Base-by-base conservation (phyloP, 2,888 invertebrate genomes). In the Zeuzera pyrina region DNA sequence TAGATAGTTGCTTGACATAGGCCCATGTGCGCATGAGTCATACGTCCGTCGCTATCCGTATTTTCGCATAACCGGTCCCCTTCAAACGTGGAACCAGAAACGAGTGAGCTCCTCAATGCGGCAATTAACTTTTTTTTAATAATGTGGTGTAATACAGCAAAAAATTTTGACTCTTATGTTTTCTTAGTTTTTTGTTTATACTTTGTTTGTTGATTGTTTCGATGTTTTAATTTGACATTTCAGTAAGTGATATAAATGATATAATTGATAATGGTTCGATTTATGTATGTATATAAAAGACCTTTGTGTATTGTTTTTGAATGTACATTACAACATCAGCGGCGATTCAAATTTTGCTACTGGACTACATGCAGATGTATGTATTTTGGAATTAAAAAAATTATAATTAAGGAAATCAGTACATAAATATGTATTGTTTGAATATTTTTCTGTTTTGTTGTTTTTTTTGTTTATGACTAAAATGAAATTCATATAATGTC, bases 91-190 rank as follows among this genome's bases (percentile, higher is more conserved):
- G 13, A 3, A 8, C 25, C 12, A 28, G 15, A 28, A 45, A 52
- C 39, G 33, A 44, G 49, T 38, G 25, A 39, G 45, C 34, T 30
- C 36, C 5, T 11, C 35, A 52, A 60, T 52, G 47, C 42, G 53
- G 47, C 49, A 52, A 48, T 55, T 49, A 49, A 45, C 49, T 41
- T 31, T 41, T 44, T 45, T 45, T 43, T 49, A 50, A 55, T 54
- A 52, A 59, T 46, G 48, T 42, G 22, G 37, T 40, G 40, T 44
- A 45, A 42, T 43, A 37, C 36, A 15, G 29, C 38, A 42, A 48
- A 49, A 51, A 48, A 38, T 40, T 34, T 33, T 29, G 11, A 19
- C 21, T 12, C 13, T 25, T 25, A 8, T 25, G 25, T 25, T 12
- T 12, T n/a, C n/a, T n/a, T 25, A 12, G 30, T 44, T 38, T 40